phyloP scores from a whole-genome alignment of 2,113 vertebrate genomes.

The Zeus faber region DNA sequence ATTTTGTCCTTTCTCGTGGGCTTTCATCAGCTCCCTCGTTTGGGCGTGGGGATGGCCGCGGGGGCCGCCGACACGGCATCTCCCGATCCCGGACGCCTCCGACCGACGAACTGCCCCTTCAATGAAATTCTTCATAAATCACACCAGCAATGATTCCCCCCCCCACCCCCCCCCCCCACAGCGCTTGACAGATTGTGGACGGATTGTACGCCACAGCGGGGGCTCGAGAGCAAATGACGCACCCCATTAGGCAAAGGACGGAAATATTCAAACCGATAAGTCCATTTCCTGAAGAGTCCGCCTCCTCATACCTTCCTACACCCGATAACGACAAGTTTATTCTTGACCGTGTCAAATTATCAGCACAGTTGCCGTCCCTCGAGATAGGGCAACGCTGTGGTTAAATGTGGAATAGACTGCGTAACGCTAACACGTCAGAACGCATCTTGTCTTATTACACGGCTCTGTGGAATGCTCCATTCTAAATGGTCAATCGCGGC shows the following conservation, averaged over 20 bases:
- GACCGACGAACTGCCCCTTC: slow-evolving; percentile 76
- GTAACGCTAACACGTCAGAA: no score
- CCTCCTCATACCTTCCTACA: no score
- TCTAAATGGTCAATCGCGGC: no score
- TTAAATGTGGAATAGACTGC: no score
- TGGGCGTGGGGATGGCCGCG: not conserved
- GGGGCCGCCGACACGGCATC: slow-evolving; percentile 28
- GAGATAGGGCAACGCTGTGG: no score
- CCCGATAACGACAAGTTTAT: no score
- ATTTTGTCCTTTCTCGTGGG: slow-evolving; percentile 44
- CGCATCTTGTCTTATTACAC: no score
- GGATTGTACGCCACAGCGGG: slow-evolving; percentile 71
- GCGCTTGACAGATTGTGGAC: slow-evolving; percentile 78
- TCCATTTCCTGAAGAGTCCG: slow-evolving; percentile 37
- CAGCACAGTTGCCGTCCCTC: no score
- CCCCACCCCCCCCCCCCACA: no score
- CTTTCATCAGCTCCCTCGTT: not conserved
- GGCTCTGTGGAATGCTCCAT: no score
- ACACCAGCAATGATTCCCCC: slow-evolving; percentile 72
- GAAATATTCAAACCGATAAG: slow-evolving; percentile 74
- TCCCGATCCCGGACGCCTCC: slow-evolving; percentile 47
- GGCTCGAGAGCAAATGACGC: slow-evolving; percentile 68
- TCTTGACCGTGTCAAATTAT: no score
- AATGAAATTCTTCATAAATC: slow-evolving; percentile 82
- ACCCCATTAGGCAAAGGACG: slow-evolving; percentile 60